Evolutionary conservation across 2,888 invertebrate genomes (phyloP), one percentile per base, ranked within the genome.

Genomic region (Chalcis sispes): DNA sequence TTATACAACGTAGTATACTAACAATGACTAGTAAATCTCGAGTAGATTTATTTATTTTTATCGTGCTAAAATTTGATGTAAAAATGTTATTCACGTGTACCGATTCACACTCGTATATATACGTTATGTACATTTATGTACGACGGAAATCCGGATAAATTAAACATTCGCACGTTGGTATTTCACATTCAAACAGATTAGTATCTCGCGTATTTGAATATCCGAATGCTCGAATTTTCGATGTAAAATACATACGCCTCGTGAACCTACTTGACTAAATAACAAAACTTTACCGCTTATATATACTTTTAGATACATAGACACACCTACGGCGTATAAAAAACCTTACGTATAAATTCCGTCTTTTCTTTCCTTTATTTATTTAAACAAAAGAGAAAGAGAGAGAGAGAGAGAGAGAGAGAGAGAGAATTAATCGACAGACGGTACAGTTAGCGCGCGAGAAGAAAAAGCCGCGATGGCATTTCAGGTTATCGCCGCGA

Each of bases 131-230:
- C 23, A 40, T 25, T 50, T 52, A 36, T 59, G 40, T 15, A 32
- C n/a, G 29, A 13, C 42, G 52, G 61, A 74, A 61, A 61, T 61
- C 52, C 61, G 59, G 67, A 61, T 67, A 72, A 65, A 72, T 56
- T 58, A 50, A 72, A 72, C 65, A 59, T 71, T 27, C 52, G 52
- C 20, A 29, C 42, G 36, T 64, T 64, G 42, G 46, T n/a, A 62
- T 72, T 72, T 72, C 32, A 36, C 25, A 58, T 65, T 65, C 65
- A 46, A 54, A 42, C 23, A 52, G 67, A 67, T 74, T 67, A 48
- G 61, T 54, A 74, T 74, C 61, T 61, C n/a, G 7, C 18, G 29
- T 10, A 15, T 67, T 23, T 61, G 48, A 61, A 61, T 73, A 54
- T 46, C 25, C 54, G 20, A 62, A 62, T 54, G 48, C 25, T 36